Evolutionary conservation across 2,797 vertebrate genomes (phyloP).

Genomic region (Peromyscus eremicus): DNA sequence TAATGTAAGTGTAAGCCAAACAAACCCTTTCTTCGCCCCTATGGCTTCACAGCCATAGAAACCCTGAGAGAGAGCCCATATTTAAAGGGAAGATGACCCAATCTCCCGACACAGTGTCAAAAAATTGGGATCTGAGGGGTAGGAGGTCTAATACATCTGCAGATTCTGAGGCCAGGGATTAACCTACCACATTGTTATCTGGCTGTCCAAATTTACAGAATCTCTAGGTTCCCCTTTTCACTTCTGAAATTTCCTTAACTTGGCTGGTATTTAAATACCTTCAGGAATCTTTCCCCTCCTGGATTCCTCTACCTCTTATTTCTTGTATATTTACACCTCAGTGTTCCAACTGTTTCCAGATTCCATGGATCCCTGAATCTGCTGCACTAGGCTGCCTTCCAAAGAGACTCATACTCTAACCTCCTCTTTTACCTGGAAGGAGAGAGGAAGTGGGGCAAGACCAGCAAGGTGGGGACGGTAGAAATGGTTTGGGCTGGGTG

Average conservation of each 20-base stretch:
- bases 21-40: not conserved
- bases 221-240: not conserved
- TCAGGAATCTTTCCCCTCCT: not conserved
- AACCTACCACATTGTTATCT: not conserved
- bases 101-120: not conserved
- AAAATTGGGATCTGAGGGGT: not conserved
- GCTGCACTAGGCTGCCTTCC: not conserved
- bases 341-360: slow-evolving; percentile 40
- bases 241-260: slow-evolving; percentile 5
- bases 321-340: not conserved
- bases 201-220: not conserved
- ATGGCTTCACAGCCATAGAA: not conserved
- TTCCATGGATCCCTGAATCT: not conserved
- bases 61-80: not conserved
- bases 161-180: slow-evolving; percentile 15
- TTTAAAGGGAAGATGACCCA: not conserved
- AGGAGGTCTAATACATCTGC: not conserved
- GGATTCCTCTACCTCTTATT: slow-evolving; percentile 5
- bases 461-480: not conserved
- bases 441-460: not conserved
- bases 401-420: not conserved
- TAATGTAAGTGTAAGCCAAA: not conserved
- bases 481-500: not conserved
- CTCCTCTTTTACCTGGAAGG: not conserved
- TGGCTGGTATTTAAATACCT: slow-evolving; percentile 22